Conservation (phyloP, 2,797 vertebrate genomes). For the Macropus fuliginosus region DNA sequence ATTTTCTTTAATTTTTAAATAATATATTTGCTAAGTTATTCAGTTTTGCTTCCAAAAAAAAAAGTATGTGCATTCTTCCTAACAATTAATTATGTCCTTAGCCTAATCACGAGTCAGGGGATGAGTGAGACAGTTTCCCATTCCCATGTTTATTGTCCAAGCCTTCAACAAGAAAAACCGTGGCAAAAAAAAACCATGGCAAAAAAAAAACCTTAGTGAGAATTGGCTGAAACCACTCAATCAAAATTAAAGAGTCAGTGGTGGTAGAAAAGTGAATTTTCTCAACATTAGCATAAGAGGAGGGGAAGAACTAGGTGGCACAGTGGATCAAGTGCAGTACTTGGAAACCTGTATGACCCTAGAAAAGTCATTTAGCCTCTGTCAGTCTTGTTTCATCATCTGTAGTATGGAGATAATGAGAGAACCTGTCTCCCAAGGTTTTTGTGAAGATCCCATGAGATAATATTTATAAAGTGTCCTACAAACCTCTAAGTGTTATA, state of each 20-base stretch:
- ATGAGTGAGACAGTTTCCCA: neutral
- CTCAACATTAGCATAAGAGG: conserved; percentile 9
- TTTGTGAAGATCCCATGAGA: neutral
- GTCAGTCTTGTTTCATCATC: neutral
- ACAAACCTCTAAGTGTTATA: neutral
- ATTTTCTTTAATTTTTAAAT: conserved; percentile 50
- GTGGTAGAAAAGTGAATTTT: conserved; percentile 3
- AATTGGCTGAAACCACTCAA: neutral
- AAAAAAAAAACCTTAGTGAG: conserved; percentile 35
- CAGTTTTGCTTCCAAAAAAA: neutral
- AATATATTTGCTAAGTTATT: conserved; percentile 47
- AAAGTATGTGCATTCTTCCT: conserved; percentile 22
- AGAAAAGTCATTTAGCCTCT: neutral
- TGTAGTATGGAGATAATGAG: neutral
- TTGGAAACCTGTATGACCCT: neutral
- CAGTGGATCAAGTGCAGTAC: neutral
- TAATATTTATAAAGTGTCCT: neutral
- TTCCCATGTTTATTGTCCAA: conserved; percentile 34
- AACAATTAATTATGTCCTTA: conserved; percentile 10
- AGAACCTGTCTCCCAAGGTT: neutral
- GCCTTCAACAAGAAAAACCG: conserved; percentile 6
- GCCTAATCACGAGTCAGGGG: neutral
- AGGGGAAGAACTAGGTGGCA: neutral
- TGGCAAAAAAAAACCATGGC: neutral
- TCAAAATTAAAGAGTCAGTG: conserved; percentile 3